Evolutionary conservation across 2,888 invertebrate genomes (phyloP), one percentile per base, ranked within the genome.

Genomic region (Hoplodrina blanda): DNA sequence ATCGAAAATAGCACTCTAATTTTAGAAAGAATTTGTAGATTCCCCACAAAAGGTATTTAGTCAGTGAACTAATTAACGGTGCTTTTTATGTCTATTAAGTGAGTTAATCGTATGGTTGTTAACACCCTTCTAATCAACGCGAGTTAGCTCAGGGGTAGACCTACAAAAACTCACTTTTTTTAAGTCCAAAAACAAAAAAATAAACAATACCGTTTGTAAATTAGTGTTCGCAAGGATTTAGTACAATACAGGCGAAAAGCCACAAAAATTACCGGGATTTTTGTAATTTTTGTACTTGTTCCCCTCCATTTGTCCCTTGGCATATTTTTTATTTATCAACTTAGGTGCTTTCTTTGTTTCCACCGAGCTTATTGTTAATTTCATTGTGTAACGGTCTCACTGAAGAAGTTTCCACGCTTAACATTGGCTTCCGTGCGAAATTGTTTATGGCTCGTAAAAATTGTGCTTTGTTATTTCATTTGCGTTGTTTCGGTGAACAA

Each of bases 291-390:
- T 82, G 82, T 85, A 79, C 69, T 76, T 67, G 76, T 78, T 77
- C 74, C 83, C 82, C 76, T 84, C 82, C 85, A 89, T 90, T 90
- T 88, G 89, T 91, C 90, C 90, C 91, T 88, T 86, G 89, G 85
- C 84, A 86, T 89, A 89, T 89, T 91, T 90, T 91, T 90, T 90
- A 91, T 91, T 91, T 89, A 89, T 88, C 87, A 91, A 90, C 87
- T 90, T 88, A 84, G 85, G 84, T 84, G 83, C 85, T 88, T 88
- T 87, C 86, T 89, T 90, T 90, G 88, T 90, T 91, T 89, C 87
- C 78, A 84, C 81, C 84, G 73, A 83, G 85, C 87, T 90, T 90
- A 90, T 91, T 91, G 88, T 91, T 91, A 90, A 90, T 91, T 90
- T 90, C 86, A 89, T 88, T 88, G 87, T 88, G 87, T 89, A 85